These are phyloP conservation scores for Muntiacus muntjak DNA, from an alignment of 2,113 vertebrate genomes.

Conservation along the genomic window DNA sequence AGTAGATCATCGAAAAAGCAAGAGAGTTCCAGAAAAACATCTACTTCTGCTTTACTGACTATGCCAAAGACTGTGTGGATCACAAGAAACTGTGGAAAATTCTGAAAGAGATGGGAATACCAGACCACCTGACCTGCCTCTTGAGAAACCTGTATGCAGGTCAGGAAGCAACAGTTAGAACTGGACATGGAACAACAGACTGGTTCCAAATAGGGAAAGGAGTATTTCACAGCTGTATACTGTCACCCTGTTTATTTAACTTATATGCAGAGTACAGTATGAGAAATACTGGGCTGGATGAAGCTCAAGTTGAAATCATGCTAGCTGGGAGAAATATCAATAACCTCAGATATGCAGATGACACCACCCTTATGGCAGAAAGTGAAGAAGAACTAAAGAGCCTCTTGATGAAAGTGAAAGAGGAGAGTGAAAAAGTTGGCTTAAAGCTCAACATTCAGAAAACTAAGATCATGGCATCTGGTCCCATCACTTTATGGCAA, in stretches of 20 bases:
- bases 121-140: background rate
- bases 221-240: background rate
- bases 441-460: background rate
- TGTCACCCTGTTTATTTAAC: background rate
- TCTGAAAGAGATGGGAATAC: background rate
- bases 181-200: background rate
- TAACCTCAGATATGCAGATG: background rate
- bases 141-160: background rate
- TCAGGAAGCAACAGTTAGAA: background rate
- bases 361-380: background rate
- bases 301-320: background rate
- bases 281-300: background rate
- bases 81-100: background rate
- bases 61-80: background rate
- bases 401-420: background rate
- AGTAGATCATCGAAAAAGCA: background rate
- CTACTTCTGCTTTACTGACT: background rate
- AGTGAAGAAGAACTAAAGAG: background rate
- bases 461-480: background rate
- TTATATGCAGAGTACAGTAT: background rate
- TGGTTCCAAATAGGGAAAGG: background rate
- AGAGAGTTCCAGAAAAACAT: background rate
- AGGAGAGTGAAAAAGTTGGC: background rate
- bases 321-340: background rate
- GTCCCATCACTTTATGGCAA: background rate